Evolutionary conservation across 2,113 vertebrate genomes (phyloP), one percentile per base, ranked within the genome.

Genomic region (Heptranchias perlo): DNA sequence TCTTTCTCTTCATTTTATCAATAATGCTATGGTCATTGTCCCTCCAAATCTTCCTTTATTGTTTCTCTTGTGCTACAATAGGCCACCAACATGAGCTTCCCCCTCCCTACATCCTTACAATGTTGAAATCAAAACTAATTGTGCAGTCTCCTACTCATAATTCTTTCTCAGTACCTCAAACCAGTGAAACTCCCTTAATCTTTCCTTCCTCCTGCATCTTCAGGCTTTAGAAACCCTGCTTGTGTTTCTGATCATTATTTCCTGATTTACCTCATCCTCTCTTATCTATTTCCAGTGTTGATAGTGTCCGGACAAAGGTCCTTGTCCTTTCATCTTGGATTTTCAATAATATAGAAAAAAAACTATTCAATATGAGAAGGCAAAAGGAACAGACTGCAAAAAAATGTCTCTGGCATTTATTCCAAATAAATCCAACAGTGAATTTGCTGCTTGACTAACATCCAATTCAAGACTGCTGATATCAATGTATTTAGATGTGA

Each of bases 361-460:
- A 39, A n/a, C n/a, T n/a, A 39, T 21, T 0, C 13, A 25, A 86
- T 21, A 86, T 10, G 28, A 89, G 23, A 93, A 93, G 64, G 14
- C 13, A 21, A 39, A 64, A 62, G 92, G 54, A 47, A 49, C 39
- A 67, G 62, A 39, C 8, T 23, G n/a, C 18, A n/a, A 39, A 44
- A 67, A 47, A 28, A 10, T 44, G 58, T 61, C 35, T 39, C n/a
- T 39, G 58, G 14, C 18, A 93, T 44, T 93, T 93, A 64, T 28
- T 64, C 31, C 89, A 92, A 92, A 61, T 92, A 64, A 94, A 94
- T 94, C 8, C n/a, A 94, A 35, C n/a, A 62, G 39, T 62, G 62
- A 47, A 47, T 13, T 23, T 94, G 35, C 44, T 67, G 64, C 47
- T 64, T 23, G 39, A 25, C n/a, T 67, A 25, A 47, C 23, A 61